These are phyloP conservation scores for Hippocampus abdominalis DNA, from an alignment of 2,113 vertebrate species.

Conservation along the genomic window DNA sequence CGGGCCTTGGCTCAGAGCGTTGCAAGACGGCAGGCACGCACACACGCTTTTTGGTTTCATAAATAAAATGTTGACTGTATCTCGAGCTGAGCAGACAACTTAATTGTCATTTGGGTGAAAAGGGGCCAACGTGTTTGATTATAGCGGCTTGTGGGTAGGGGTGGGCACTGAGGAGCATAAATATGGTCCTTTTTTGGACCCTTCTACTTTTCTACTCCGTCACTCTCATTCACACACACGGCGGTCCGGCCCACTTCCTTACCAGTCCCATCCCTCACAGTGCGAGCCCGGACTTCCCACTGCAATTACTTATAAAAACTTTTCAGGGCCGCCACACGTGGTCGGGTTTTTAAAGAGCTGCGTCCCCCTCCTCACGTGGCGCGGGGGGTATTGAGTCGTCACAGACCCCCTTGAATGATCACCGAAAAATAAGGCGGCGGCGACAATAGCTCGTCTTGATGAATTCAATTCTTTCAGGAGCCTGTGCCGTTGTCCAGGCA, in stretches of 20 bases:
- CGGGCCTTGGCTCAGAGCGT: slow-evolving; percentile 48
- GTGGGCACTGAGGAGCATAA: slow-evolving; percentile 38
- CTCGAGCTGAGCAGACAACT: slow-evolving; percentile 57
- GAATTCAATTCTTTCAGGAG: slow-evolving; percentile 84
- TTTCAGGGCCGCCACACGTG: slow-evolving; percentile 79
- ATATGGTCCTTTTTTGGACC: slow-evolving; percentile 65
- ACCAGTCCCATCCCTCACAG: slow-evolving; percentile 73
- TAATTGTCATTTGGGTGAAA: slow-evolving; percentile 58
- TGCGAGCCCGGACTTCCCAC: slow-evolving; percentile 74
- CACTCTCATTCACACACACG: slow-evolving; percentile 72
- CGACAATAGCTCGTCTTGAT: slow-evolving; percentile 82
- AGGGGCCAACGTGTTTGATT: slow-evolving; percentile 51
- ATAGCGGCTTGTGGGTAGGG: slow-evolving; percentile 43
- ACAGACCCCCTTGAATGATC: slow-evolving; percentile 82
- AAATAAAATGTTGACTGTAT: slow-evolving; percentile 55
- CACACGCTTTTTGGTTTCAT: slow-evolving; percentile 39
- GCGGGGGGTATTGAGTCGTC: slow-evolving; percentile 81
- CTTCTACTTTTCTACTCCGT: slow-evolving; percentile 67
- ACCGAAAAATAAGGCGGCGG: slow-evolving; percentile 77
- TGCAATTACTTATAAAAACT: slow-evolving; percentile 84
- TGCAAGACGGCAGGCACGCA: slow-evolving; percentile 47
- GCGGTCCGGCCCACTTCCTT: slow-evolving; percentile 77
- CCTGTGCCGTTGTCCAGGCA: slow-evolving; percentile 80
- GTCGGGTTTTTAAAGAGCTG: slow-evolving; percentile 81
- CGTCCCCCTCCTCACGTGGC: slow-evolving; percentile 73